phyloP scores from a whole-genome alignment of 2,797 vertebrate genomes.

The Enteromius afrohamiltoni region DNA sequence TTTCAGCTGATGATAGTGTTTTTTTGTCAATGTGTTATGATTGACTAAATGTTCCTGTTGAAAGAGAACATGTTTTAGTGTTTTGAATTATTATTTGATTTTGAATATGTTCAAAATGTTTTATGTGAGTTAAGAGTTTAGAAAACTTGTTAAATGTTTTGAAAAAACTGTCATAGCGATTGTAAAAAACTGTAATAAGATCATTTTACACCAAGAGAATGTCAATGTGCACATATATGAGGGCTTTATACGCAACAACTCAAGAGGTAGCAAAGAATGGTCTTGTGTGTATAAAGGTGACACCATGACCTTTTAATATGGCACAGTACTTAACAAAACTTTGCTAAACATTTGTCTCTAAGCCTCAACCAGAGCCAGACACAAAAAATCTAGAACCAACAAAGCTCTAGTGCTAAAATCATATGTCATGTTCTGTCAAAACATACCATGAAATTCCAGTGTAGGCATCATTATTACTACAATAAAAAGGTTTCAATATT shows the following conservation, averaged over 20 bases:
- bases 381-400: slow-evolving; percentile 38
- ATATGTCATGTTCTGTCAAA: slow-evolving; percentile 7
- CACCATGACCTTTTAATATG: slow-evolving; percentile 8
- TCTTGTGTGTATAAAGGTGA: slow-evolving; percentile 47
- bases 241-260: slow-evolving; percentile 2
- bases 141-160: no score
- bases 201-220: slow-evolving; percentile 42
- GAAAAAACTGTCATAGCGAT: no score
- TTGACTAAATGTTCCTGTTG: no score
- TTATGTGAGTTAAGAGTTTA: no score
- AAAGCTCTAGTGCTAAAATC: slow-evolving; percentile 27
- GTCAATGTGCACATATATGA: slow-evolving; percentile 15
- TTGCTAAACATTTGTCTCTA: slow-evolving; percentile 20
- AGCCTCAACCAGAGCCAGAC: slow-evolving; percentile 5
- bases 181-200: not conserved
- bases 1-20: no score
- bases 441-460: slow-evolving; percentile 1
- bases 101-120: no score
- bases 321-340: slow-evolving; percentile 29
- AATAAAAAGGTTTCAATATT: not conserved
- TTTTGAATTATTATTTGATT: no score
- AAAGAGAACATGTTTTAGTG: no score
- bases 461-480: not conserved
- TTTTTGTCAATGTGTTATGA: no score
- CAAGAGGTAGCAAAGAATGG: slow-evolving; percentile 65